A percentile compares a stretch with the other conserved stretches of the same genome.
These are phyloP conservation scores for Alitta virens DNA, from an alignment of 2,888 invertebrate species.

Conservation along the genomic window DNA sequence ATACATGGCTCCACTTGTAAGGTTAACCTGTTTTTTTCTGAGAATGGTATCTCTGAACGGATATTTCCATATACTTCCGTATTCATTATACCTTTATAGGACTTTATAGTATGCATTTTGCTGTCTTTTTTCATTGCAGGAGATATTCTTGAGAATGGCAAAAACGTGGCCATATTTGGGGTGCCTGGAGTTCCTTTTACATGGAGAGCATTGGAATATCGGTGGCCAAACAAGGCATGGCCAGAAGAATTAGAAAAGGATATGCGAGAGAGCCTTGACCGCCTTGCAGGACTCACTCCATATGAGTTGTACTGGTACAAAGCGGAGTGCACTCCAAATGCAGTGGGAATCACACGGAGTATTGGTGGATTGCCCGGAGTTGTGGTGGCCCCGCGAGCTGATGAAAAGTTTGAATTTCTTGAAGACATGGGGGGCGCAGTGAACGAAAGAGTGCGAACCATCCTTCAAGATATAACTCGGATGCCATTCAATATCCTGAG, in stretches of 20 bases:
- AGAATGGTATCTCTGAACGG: no score
- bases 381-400: slow-evolving; percentile 1
- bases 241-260: slow-evolving; percentile 19
- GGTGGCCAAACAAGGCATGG: slow-evolving; percentile 25
- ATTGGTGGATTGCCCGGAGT: slow-evolving; percentile 24
- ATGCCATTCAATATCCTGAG: slow-evolving; percentile 24
- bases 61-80: no score
- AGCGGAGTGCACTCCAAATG: slow-evolving; percentile 23
- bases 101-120: no score
- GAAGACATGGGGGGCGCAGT: slow-evolving; percentile 24
- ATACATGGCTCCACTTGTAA: no score
- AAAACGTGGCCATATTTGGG: slow-evolving; percentile 22
- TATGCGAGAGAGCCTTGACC: slow-evolving; percentile 6
- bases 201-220: slow-evolving; percentile 19
- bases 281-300: slow-evolving; percentile 8
- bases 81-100: no score
- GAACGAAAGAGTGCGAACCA: slow-evolving; percentile 17
- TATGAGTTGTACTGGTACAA: slow-evolving; percentile 26
- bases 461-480: slow-evolving; percentile 1
- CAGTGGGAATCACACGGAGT: slow-evolving; percentile 16
- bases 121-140: slow-evolving; percentile 16
- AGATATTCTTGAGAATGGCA: slow-evolving; percentile 26
- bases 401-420: slow-evolving; percentile 28
- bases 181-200: slow-evolving; percentile 21
- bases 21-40: no score